Percentiles rank a stretch among this genome's conserved stretches.
phyloP scores from a whole-genome alignment of 2,113 vertebrate species.

The Phocoena sinus region DNA sequence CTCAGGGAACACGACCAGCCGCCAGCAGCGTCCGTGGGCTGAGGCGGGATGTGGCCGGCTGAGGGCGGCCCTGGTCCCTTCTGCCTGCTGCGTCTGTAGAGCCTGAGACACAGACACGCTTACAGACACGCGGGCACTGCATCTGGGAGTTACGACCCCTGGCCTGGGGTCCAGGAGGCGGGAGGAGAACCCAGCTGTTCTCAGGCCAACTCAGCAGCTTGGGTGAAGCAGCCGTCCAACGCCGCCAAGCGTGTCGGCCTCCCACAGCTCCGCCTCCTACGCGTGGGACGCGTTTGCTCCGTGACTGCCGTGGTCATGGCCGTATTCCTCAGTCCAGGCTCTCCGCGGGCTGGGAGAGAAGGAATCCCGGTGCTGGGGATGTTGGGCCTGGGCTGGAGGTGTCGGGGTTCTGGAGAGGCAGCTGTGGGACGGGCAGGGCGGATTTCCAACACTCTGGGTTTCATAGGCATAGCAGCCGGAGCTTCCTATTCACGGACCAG shows the following conservation, averaged over 20 bases:
- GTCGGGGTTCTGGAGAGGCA: background rate
- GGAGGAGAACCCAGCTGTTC: background rate
- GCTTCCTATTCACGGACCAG: rapidly evolving
- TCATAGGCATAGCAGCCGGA: background rate
- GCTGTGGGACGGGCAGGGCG: background rate
- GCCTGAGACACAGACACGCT: background rate
- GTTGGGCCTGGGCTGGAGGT: rapidly evolving
- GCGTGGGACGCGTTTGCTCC: rapidly evolving
- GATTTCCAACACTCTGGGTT: background rate
- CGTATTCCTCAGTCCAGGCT: background rate
- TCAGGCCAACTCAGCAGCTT: background rate
- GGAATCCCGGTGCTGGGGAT: too few relatives aligned
- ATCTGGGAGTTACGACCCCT: background rate
- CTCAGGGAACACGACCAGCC: background rate
- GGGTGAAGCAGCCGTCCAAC: rapidly evolving
- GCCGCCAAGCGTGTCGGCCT: background rate
- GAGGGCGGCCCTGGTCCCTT: background rate
- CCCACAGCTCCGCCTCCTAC: rapidly evolving
- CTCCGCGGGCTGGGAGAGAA: background rate
- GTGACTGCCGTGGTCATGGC: rapidly evolving
- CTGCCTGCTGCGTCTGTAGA: background rate
- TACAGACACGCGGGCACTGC: rapidly evolving
- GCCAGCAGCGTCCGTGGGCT: background rate
- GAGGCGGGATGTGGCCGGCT: too few relatives aligned
- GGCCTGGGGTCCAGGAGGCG: background rate